phyloP scores from a whole-genome alignment of 2,113 vertebrate genomes.

The Artemisiospiza belli region DNA sequence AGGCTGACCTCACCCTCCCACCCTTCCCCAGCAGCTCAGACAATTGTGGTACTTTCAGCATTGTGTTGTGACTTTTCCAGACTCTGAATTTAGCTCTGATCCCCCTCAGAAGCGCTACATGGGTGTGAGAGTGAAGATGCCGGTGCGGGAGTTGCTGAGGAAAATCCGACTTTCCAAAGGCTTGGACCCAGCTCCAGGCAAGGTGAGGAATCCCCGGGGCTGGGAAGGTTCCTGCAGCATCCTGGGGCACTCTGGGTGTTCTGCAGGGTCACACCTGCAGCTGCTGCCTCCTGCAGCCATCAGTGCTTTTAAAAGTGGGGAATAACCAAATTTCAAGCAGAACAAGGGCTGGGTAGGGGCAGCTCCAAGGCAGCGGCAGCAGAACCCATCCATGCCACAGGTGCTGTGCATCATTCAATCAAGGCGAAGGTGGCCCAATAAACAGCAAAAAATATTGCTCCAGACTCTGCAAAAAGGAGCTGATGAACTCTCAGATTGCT shows the following conservation, averaged over 20 bases:
- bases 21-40: background rate
- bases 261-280: background rate
- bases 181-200: constrained; percentile 34
- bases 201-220: constrained; percentile 57
- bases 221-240: background rate
- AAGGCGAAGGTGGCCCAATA: background rate
- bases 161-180: constrained; percentile 78
- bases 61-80: constrained; percentile 52
- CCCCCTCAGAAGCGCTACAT: constrained; percentile 76
- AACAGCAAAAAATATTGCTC: background rate
- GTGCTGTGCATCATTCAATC: rapidly evolving
- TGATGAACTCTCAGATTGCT: background rate
- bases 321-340: background rate
- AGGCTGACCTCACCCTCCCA: background rate
- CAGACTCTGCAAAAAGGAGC: background rate
- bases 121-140: constrained; percentile 86
- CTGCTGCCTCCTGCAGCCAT: background rate
- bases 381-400: rapidly evolving
- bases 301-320: background rate
- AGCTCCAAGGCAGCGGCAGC: background rate
- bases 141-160: constrained; percentile 82
- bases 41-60: background rate
- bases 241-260: no score
- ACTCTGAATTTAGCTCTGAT: background rate
- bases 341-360: background rate